Percentiles rank a stretch among this genome's conserved stretches.
Conservation (phyloP, 2,888 invertebrate genomes). For the Habrosyne pyritoides region DNA sequence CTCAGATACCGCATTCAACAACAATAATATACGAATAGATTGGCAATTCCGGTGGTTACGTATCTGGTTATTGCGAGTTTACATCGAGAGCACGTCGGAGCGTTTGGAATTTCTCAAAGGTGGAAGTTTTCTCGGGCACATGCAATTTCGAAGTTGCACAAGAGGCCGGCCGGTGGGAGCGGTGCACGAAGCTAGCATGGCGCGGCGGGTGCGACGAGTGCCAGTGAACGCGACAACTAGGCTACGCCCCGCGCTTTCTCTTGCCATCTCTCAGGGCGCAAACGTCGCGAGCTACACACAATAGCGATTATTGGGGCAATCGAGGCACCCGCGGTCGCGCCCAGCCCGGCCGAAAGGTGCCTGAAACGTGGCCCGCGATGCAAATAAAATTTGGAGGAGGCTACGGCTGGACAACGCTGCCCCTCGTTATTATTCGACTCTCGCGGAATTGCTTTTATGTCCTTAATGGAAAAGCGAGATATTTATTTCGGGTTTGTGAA, state of each 20-base stretch:
- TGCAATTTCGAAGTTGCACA: slow-evolving; percentile 73
- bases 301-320: slow-evolving; percentile 79
- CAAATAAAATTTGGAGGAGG: slow-evolving; percentile 77
- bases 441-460: slow-evolving; percentile 81
- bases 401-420: slow-evolving; percentile 75
- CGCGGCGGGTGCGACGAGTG: slow-evolving; percentile 25
- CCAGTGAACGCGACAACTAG: slow-evolving; percentile 28
- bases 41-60: slow-evolving; percentile 62
- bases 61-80: slow-evolving; percentile 66
- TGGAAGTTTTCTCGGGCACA: slow-evolving; percentile 71
- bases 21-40: slow-evolving; percentile 58
- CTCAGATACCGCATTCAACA: slow-evolving; percentile 21
- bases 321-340: slow-evolving; percentile 45
- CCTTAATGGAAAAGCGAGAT: slow-evolving; percentile 81
- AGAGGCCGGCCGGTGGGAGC: slow-evolving; percentile 47
- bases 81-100: slow-evolving; percentile 63
- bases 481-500: slow-evolving; percentile 76
- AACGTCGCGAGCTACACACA: slow-evolving; percentile 47
- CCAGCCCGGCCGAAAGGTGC: slow-evolving; percentile 47
- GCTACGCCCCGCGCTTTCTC: slow-evolving; percentile 15
- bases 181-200: slow-evolving; percentile 20
- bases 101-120: slow-evolving; percentile 73
- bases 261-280: slow-evolving; percentile 32
- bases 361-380: slow-evolving; percentile 71
- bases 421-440: slow-evolving; percentile 82